phyloP scores from a whole-genome alignment of 2,113 vertebrate genomes.

The Ailuropoda melanoleuca region DNA sequence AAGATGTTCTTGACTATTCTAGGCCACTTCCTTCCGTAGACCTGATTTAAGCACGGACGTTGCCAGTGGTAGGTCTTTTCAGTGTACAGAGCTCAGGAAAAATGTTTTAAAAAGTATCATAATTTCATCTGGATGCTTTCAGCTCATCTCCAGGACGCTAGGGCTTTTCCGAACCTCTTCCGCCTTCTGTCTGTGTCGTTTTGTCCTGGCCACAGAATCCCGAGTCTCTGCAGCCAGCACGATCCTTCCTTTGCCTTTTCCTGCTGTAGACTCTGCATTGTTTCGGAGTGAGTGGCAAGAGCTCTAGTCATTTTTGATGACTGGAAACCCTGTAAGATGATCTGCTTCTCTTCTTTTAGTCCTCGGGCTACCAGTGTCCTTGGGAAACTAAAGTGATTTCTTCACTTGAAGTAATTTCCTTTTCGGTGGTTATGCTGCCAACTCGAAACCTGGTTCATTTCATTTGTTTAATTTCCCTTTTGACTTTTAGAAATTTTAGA shows the following conservation, averaged over 20 bases:
- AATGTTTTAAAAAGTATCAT: neutral
- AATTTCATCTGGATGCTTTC: neutral
- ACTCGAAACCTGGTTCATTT: neutral
- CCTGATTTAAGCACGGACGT: fast-evolving
- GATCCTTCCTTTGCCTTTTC: neutral
- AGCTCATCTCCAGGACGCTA: fast-evolving
- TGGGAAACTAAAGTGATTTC: neutral
- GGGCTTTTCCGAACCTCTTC: neutral
- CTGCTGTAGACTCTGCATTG: fast-evolving
- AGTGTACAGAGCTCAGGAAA: neutral
- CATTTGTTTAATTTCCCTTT: neutral
- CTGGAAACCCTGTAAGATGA: neutral
- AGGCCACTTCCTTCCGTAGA: fast-evolving
- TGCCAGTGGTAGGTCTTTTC: neutral
- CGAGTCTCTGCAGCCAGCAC: fast-evolving
- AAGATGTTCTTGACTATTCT: no score
- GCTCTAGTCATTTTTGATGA: neutral
- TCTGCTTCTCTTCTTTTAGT: neutral
- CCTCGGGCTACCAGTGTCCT: neutral
- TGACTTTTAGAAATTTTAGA: neutral
- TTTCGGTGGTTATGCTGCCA: neutral
- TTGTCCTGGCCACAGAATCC: neutral
- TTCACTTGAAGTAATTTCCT: neutral
- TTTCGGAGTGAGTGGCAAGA: neutral
- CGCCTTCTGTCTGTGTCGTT: neutral